Base-by-base conservation (phyloP, 1,140 invertebrate species). In the Arion vulgaris region DNA sequence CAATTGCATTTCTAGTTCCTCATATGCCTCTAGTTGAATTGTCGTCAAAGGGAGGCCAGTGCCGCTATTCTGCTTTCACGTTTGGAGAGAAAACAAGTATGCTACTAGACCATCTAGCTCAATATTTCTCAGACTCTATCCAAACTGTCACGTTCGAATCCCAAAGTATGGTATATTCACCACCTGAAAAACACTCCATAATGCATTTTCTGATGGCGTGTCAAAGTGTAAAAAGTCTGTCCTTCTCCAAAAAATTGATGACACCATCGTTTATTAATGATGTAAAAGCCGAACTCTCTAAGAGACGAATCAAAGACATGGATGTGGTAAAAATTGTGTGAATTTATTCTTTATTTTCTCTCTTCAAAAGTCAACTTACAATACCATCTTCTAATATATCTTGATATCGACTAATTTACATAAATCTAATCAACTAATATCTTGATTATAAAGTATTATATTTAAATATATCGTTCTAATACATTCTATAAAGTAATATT, bases 21-120 rank as follows among this genome's bases (percentile, higher is more conserved):
- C 7, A 38, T 5, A 79, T 79, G 32, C 76, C 76, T 49, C 41
- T 79, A 1, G 76, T 66, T 26, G 34, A 79, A 13, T 19, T 79
- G 51, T 26, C 32, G 15, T 32, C 45, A 26, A 32, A 38, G 34
- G 76, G 76, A 1, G 34, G 19, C 11, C 76, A 39, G 76, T 66
- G 76, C 34, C 74, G 41, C 4, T 53, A 76, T 36, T 76, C 74
- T 2, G 7, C 26, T 19, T 23, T 39, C 5, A 73, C 74, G 11
- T 53, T 76, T 28, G 74, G 26, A 1, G 41, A 53, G 4, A 76
- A 76, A 23, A 51, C 45, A 32, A 57, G n/a, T 36, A 4, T 53
- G 13, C 49, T 76, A 13, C 49, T 76, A 32, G 32, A 76, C n/a
- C 74, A 76, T 34, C 45, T 76, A 34, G 41, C 74, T 34, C 41